phyloP scores from a whole-genome alignment of 2,888 invertebrate genomes.

The Drosophila tanythrix region DNA sequence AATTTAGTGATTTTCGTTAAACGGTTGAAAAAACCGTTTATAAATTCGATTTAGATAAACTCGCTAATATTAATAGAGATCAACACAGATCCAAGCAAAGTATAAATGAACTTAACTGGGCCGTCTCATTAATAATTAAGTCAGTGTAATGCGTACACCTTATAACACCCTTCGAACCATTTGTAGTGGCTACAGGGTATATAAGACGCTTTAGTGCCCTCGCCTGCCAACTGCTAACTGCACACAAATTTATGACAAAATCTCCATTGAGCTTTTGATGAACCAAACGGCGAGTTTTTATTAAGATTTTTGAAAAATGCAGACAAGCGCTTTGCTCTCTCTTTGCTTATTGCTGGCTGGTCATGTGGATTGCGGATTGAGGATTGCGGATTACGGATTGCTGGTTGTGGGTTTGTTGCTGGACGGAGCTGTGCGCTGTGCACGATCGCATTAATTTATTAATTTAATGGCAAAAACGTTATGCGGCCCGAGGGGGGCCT shows the following conservation, averaged over 20 bases:
- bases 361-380: conserved; percentile 24
- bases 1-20: background rate
- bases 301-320: conserved; percentile 72
- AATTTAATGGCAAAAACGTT: conserved; percentile 84
- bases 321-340: conserved; percentile 49
- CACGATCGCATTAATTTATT: conserved; percentile 83
- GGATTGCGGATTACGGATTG: conserved; percentile 1
- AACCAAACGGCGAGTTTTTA: conserved; percentile 43
- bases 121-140: background rate
- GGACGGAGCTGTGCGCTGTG: conserved; percentile 26
- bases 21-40: too few species aligned
- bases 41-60: background rate
- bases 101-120: background rate
- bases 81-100: background rate
- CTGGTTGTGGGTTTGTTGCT: background rate
- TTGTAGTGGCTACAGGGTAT: conserved; percentile 16
- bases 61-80: background rate
- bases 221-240: conserved; percentile 36
- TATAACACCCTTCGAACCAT: background rate
- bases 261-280: conserved; percentile 50
- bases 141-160: too few species aligned
- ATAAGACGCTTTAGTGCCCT: conserved; percentile 2
- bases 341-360: conserved; percentile 11
- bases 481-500: conserved; percentile 25
- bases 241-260: conserved; percentile 64